Percentiles rank a stretch among this genome's conserved stretches.
Conservation (phyloP, 2,888 invertebrate genomes). For the Allygus modestus region DNA sequence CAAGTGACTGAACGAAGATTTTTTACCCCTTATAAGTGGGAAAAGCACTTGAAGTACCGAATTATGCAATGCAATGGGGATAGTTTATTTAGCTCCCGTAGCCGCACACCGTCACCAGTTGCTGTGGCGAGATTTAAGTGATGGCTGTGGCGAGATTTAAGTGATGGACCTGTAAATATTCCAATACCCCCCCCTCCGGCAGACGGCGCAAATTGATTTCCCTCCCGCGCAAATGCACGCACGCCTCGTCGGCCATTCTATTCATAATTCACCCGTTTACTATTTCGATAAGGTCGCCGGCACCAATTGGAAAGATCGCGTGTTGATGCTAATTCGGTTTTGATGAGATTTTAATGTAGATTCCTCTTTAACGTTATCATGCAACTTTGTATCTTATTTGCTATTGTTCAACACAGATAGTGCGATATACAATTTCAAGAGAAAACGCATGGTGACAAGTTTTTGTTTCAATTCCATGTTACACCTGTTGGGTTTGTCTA, state of each 20-base stretch:
- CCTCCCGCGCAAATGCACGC: not conserved
- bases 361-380: not conserved
- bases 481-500: too few species aligned
- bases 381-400: too few species aligned
- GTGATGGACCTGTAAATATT: conserved; percentile 31
- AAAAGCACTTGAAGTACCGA: too few species aligned
- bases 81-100: too few species aligned
- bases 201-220: not conserved
- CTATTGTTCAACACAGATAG: too few species aligned
- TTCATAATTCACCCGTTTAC: conserved; percentile 27
- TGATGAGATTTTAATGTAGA: conserved; percentile 9
- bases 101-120: not conserved
- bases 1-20: too few species aligned
- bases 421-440: too few species aligned
- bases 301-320: not conserved
- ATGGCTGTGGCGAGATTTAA: conserved; percentile 6
- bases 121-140: not conserved
- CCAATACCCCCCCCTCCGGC: not conserved
- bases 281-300: conserved; percentile 25
- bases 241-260: not conserved
- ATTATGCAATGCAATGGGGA: too few species aligned
- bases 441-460: too few species aligned
- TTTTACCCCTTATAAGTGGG: too few species aligned
- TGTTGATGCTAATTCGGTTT: conserved; percentile 15
- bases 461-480: too few species aligned